These are phyloP conservation scores for Peromyscus leucopus DNA, from an alignment of 2,113 vertebrate species.

Conservation along the genomic window DNA sequence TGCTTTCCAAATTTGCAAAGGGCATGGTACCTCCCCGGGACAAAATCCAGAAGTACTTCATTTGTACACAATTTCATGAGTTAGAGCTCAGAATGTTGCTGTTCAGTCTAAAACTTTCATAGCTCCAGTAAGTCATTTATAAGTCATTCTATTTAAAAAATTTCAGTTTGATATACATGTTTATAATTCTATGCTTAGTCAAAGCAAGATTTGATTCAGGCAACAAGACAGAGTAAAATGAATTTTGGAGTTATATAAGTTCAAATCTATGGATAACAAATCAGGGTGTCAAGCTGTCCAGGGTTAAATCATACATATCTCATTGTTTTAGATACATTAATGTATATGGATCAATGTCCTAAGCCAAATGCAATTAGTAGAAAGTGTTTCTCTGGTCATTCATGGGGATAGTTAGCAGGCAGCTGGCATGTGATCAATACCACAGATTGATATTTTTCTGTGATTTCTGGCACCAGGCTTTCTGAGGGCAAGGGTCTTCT, in stretches of 20 bases:
- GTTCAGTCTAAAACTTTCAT: background rate
- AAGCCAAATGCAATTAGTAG: background rate
- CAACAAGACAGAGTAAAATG: background rate
- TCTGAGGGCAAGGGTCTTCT: background rate
- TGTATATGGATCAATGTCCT: background rate
- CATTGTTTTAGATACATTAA: background rate
- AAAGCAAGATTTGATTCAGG: background rate
- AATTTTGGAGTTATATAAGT: background rate
- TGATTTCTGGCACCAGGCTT: background rate
- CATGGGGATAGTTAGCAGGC: background rate
- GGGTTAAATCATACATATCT: background rate
- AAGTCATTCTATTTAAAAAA: background rate
- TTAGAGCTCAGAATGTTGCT: background rate
- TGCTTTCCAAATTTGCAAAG: background rate
- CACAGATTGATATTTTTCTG: background rate
- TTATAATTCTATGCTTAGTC: background rate
- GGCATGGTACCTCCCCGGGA: background rate
- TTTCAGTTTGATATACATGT: background rate
- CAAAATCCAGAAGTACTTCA: too few relatives aligned
- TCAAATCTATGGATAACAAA: background rate
- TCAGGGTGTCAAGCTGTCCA: background rate
- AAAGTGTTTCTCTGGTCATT: background rate
- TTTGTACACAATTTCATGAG: background rate
- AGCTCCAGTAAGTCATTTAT: background rate
- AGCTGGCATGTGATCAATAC: background rate